A percentile compares a stretch with the other conserved stretches of the same genome.
These are phyloP conservation scores for Marmota monax DNA, from an alignment of 2,113 vertebrate genomes.

Conservation along the genomic window DNA sequence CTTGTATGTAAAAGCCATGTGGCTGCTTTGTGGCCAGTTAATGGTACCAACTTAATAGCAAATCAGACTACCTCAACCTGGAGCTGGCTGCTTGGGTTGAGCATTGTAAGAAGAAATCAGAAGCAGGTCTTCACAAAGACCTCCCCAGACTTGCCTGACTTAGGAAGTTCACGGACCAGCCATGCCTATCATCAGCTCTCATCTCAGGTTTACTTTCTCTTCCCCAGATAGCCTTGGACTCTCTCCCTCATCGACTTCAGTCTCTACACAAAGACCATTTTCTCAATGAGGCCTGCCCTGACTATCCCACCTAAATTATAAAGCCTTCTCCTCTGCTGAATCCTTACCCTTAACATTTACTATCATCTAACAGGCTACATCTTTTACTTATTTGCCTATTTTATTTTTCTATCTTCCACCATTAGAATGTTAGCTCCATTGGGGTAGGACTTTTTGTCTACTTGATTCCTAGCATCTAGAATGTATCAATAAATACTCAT, in stretches of 20 bases:
- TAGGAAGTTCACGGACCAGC: not conserved
- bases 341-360: not conserved
- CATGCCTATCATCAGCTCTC: not conserved
- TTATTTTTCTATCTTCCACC: not conserved
- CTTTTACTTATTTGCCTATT: not conserved
- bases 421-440: not conserved
- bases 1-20: not conserved
- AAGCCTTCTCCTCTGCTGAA: not conserved
- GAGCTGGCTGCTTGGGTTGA: not conserved
- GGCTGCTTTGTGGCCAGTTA: not conserved
- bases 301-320: not conserved
- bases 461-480: not conserved
- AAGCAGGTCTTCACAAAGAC: conserved; percentile 6
- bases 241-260: not conserved
- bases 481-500: not conserved
- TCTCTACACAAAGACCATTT: not conserved
- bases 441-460: not conserved
- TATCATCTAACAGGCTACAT: not conserved
- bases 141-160: not conserved
- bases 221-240: not conserved
- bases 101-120: not conserved
- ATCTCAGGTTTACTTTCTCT: not conserved
- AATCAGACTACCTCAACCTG: not conserved
- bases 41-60: not conserved
- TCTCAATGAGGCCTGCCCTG: not conserved